Base-by-base conservation (phyloP, 1,140 invertebrate genomes). In the Theocolax elegans region DNA sequence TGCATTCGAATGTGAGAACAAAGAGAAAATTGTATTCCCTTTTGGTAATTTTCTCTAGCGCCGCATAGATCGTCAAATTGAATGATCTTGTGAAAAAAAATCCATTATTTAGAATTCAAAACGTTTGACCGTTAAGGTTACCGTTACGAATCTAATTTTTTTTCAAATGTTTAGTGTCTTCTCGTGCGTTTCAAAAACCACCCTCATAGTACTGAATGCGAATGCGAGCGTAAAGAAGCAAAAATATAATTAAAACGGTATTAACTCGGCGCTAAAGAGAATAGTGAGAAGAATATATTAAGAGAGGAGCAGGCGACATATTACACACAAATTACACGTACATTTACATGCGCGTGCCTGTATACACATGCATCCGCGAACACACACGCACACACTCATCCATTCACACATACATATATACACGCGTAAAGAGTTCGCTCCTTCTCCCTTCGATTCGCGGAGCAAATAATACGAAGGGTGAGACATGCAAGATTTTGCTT, bases 331-430 rank as follows among this genome's bases (percentile, higher is more conserved):
- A n/a, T n/a, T n/a, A n/a, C n/a, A n/a, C n/a, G n/a, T n/a, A n/a
- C n/a, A n/a, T n/a, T n/a, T n/a, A n/a, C n/a, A n/a, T n/a, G n/a
- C n/a, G n/a, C n/a, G n/a, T n/a, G n/a, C n/a, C n/a, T n/a, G n/a
- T n/a, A n/a, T n/a, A n/a, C n/a, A n/a, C n/a, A n/a, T n/a, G n/a
- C n/a, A n/a, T n/a, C n/a, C n/a, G n/a, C n/a, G n/a, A n/a, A n/a
- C n/a, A n/a, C n/a, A n/a, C n/a, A n/a, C n/a, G n/a, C n/a, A n/a
- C n/a, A n/a, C n/a, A n/a, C n/a, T n/a, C n/a, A n/a, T n/a, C n/a
- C n/a, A n/a, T n/a, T n/a, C n/a, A n/a, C n/a, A n/a, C n/a, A n/a
- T 73, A 70, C 62, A 66, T 60, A 62, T 46, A 69, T 59, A 54
- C 68, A 72, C 59, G 60, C 66, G 67, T 67, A 65, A 48, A 73